phyloP scores from a whole-genome alignment of 2,797 vertebrate species.

The Macrochelys suwanniensis region DNA sequence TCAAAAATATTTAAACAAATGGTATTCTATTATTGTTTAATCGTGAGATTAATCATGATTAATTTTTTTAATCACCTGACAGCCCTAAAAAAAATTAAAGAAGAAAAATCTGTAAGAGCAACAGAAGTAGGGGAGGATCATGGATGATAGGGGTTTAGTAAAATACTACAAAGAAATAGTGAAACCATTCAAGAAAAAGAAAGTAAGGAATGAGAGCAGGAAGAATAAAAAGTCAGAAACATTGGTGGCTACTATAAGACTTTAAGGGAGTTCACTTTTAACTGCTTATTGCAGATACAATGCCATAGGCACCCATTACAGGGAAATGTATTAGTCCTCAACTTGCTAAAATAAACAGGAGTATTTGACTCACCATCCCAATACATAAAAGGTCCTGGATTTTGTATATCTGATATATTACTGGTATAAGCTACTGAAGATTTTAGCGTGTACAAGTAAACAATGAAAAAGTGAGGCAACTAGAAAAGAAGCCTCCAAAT shows the following conservation, averaged over 20 bases:
- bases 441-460: background rate
- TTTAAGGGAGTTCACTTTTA: background rate
- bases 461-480: background rate
- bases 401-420: background rate
- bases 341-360: background rate
- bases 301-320: background rate
- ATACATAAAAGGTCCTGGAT: background rate
- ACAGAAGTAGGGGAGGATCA: background rate
- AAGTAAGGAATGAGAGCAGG: background rate
- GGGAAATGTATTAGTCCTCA: background rate
- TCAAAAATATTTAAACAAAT: too few relatives aligned
- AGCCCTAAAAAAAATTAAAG: background rate
- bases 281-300: background rate
- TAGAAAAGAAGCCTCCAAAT: background rate
- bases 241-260: background rate
- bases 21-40: too few relatives aligned
- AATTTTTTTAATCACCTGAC: too few relatives aligned
- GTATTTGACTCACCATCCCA: background rate
- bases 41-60: too few relatives aligned
- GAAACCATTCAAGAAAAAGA: background rate
- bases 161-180: background rate
- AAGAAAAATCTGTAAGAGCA: background rate
- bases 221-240: background rate
- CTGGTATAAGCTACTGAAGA: background rate
- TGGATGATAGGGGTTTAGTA: background rate